A percentile compares a stretch with the other conserved stretches of the same genome.
These are phyloP conservation scores for Cyprinus carpio DNA, from an alignment of 2,113 vertebrate species.

Conservation along the genomic window DNA sequence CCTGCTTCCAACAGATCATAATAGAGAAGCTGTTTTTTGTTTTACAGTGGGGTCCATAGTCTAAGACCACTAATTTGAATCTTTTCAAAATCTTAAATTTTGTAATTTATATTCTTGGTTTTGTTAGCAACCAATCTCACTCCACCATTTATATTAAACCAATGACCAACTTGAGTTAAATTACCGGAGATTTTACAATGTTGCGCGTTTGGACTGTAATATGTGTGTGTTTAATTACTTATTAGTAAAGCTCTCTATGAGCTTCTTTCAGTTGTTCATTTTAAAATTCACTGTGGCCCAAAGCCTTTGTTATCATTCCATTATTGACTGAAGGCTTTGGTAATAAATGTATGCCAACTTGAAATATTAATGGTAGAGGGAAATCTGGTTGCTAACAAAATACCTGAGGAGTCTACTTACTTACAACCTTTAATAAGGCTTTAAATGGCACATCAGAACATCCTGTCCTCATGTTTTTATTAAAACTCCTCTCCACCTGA, in stretches of 20 bases:
- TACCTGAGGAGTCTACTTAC: too few species aligned
- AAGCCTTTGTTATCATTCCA: not conserved
- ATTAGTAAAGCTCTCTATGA: not conserved
- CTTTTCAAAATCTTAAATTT: not conserved
- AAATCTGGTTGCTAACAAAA: not conserved
- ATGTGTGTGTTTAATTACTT: constrained; percentile 2
- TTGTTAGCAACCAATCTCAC: not conserved
- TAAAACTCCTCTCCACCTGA: not conserved
- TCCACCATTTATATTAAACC: not conserved
- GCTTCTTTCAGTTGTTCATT: not conserved
- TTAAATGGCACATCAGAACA: not conserved
- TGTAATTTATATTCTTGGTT: not conserved
- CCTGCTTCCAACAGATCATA: not conserved
- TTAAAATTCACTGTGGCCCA: not conserved
- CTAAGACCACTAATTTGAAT: not conserved
- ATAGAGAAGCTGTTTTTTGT: not conserved
- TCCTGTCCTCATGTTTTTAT: constrained; percentile 1
- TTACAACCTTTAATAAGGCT: constrained; percentile 1
- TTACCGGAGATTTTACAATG: not conserved
- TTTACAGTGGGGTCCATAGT: not conserved
- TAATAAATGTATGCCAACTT: too few species aligned
- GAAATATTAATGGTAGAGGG: too few species aligned
- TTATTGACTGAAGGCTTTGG: not conserved
- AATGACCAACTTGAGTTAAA: too few species aligned
- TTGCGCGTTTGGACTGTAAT: not conserved